Evolutionary conservation across 2,113 vertebrate genomes (phyloP).

Genomic region (Campylomormyrus numenius): DNA sequence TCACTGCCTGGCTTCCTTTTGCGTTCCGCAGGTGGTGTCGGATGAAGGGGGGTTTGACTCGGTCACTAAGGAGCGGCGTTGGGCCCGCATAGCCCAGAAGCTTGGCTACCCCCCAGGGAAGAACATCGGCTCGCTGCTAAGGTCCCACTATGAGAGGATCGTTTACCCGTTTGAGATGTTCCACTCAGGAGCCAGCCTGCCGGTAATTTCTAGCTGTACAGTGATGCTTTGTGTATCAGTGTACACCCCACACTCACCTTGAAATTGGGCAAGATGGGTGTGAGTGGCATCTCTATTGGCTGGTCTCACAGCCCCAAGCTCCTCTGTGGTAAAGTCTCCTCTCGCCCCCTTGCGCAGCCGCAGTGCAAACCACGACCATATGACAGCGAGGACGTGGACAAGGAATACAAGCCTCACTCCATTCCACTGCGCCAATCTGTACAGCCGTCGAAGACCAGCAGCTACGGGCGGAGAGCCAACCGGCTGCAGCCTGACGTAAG

Average conservation of each 20-base stretch:
- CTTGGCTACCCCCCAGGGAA: slow-evolving; percentile 95
- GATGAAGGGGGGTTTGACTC: slow-evolving; percentile 93
- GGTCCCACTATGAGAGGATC: slow-evolving; percentile 86
- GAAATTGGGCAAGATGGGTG: not conserved
- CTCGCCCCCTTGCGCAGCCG: slow-evolving; percentile 37
- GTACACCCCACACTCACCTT: not conserved
- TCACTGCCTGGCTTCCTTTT: not conserved
- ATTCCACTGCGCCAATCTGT: slow-evolving; percentile 90
- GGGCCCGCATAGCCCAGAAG: slow-evolving; percentile 88
- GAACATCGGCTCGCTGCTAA: slow-evolving; percentile 87
- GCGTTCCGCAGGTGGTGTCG: slow-evolving; percentile 73
- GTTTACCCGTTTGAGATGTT: slow-evolving; percentile 95
- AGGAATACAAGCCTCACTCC: slow-evolving; percentile 94
- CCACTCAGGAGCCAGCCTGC: slow-evolving; percentile 78
- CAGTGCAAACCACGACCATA: slow-evolving; percentile 75
- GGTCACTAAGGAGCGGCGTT: slow-evolving; percentile 85
- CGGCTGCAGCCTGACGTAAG: slow-evolving; percentile 87
- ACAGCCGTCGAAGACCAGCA: slow-evolving; percentile 86
- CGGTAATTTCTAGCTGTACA: slow-evolving; percentile 61
- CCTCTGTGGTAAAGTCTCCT: not conserved
- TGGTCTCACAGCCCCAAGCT: not conserved
- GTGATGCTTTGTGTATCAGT: not conserved
- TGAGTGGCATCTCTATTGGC: not conserved
- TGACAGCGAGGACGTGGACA: slow-evolving; percentile 88
- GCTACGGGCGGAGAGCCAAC: slow-evolving; percentile 85